Evolutionary conservation across 2,888 invertebrate species (phyloP).

Genomic region (Dilophus febrilis): DNA sequence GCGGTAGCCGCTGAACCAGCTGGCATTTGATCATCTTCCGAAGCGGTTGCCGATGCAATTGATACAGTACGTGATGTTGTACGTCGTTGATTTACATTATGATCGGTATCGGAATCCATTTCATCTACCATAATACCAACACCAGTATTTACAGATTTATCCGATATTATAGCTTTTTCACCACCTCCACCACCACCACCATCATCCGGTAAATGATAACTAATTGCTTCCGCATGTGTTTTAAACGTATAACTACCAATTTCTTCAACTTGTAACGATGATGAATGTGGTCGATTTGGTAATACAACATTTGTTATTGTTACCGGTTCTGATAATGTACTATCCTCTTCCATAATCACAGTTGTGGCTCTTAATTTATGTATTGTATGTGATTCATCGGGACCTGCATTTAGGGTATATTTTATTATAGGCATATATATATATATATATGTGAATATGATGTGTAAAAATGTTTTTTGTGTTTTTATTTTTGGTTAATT

Average conservation of each 20-base stretch:
- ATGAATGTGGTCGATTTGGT: constrained; percentile 34
- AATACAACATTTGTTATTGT: constrained; percentile 27
- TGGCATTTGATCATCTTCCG: constrained; percentile 37
- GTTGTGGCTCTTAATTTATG: constrained; percentile 46
- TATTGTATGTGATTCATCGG: constrained; percentile 46
- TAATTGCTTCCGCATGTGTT: constrained; percentile 6
- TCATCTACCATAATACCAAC: constrained; percentile 31
- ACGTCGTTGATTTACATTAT: constrained; percentile 16
- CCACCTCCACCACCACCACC: constrained; percentile 23
- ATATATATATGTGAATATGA: neutral
- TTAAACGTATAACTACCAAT: constrained; percentile 27
- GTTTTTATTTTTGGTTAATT: neutral
- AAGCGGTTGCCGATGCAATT: constrained; percentile 46
- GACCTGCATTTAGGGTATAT: constrained; percentile 33
- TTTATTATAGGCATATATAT: too few species aligned
- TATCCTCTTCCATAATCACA: constrained; percentile 37
- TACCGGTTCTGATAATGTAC: constrained; percentile 13
- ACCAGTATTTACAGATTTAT: too few species aligned
- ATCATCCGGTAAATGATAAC: constrained; percentile 4
- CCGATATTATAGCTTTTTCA: constrained; percentile 34
- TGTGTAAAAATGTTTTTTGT: neutral
- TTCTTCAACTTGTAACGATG: constrained; percentile 39
- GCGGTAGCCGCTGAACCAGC: too few species aligned
- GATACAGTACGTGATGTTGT: constrained; percentile 38
- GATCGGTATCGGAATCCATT: constrained; percentile 29